Evolutionary conservation across 1,140 invertebrate genomes (phyloP), one percentile per base, ranked within the genome.

Genomic region (Idris sp.): DNA sequence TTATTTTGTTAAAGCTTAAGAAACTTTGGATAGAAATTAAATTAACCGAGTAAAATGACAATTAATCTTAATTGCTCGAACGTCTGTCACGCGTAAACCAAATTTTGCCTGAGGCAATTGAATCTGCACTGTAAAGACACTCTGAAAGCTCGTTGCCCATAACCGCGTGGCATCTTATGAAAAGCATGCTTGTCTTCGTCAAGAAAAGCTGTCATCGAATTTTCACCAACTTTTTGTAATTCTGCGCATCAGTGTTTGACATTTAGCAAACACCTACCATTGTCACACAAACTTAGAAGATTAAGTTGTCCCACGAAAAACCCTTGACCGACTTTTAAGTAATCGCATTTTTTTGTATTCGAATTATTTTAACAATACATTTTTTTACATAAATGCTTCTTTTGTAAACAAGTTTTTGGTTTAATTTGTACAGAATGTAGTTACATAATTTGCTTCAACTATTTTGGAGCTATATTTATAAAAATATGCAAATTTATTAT

Each of bases 61-160:
- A 68, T 68, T 44, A 59, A 69, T 69, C 16, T 69, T 44, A 59
- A 61, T 71, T 62, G 25, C 38, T 61, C 11, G 26, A 71, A 54
- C 15, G 40, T 61, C 67, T 71, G 48, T 62, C 56, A 26, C 31
- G 46, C 31, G 22, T 35, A 69, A 69, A 69, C 51, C 56, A 46
- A 71, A 54, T 71, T 61, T 46, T 41, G 48, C 28, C 33, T 11
- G 33, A 62, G 48, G 48, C 61, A 71, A 71, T 71, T 61, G 67
- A 54, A 62, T 69, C 56, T 26, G 31, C 19, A 25, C 35, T 71
- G 67, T 71, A 53, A 54, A 71, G 54, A 59, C 44, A 19, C 22
- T 31, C 9, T 61, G 49, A 71, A 71, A 48, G 54, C 46, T 36
- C 35, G 43, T 41, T 46, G 15, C 11, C 19, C 28, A 67, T 56